These are phyloP conservation scores for Metellina segmentata DNA, from an alignment of 2,888 invertebrate species.

Conservation along the genomic window DNA sequence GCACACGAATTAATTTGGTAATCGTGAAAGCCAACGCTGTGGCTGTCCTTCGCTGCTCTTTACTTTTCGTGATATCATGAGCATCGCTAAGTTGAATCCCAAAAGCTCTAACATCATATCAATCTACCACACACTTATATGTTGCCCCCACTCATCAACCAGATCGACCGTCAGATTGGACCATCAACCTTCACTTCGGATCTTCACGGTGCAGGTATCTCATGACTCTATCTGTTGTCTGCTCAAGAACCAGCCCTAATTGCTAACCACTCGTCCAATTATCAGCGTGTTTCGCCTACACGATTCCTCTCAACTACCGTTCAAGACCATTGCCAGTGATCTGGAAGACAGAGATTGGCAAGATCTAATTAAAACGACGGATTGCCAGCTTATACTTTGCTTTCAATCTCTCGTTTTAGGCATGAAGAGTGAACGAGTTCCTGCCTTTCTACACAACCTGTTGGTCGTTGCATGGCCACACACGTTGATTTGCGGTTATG, in stretches of 20 bases:
- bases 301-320: neutral
- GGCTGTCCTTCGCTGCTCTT: no score
- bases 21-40: no score
- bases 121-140: no score
- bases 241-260: neutral
- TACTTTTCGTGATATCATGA: no score
- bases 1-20: no score
- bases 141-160: no score
- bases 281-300: conserved; percentile 7
- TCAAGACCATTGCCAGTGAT: conserved; percentile 32
- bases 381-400: neutral
- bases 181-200: neutral
- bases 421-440: neutral
- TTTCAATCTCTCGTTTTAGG: neutral
- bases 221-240: neutral
- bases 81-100: no score
- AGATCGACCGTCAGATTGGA: neutral
- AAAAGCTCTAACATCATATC: no score
- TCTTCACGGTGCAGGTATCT: neutral
- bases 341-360: neutral
- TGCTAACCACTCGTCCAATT: conserved; percentile 3
- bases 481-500: neutral
- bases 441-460: neutral
- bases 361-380: neutral
- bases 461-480: neutral